These are phyloP conservation scores for Dryomyza anilis DNA, from an alignment of 2,888 invertebrate species.

Conservation along the genomic window DNA sequence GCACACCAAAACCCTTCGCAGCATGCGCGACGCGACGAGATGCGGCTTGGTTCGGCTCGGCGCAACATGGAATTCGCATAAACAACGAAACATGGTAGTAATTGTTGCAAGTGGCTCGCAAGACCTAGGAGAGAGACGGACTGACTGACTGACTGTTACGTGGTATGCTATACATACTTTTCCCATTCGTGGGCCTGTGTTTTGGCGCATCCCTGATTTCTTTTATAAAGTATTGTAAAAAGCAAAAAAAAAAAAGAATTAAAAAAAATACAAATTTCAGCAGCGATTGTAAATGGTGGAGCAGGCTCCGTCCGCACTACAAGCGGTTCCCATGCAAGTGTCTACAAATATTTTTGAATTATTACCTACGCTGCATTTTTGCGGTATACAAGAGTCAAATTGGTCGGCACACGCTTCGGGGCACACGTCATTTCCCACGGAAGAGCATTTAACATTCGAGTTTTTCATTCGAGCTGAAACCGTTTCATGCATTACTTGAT, in stretches of 20 bases:
- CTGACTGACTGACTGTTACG: too few relatives aligned
- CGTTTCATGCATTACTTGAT: not conserved
- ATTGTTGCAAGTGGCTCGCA: too few relatives aligned
- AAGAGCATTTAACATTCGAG: conserved; percentile 46
- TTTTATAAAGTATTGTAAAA: conserved; percentile 40
- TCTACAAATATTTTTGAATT: conserved; percentile 60
- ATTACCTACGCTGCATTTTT: conserved; percentile 57
- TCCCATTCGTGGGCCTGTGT: too few relatives aligned
- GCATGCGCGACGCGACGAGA: not conserved
- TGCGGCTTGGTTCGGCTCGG: not conserved
- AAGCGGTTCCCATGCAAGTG: conserved; percentile 60
- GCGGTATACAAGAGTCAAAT: conserved; percentile 58
- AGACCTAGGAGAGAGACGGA: too few relatives aligned
- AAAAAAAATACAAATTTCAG: too few relatives aligned
- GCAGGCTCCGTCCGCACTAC: conserved; percentile 31
- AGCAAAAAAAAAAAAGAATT: too few relatives aligned
- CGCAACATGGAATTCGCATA: conserved; percentile 17
- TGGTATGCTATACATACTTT: too few relatives aligned
- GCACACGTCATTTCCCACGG: conserved; percentile 68
- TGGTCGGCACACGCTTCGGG: conserved; percentile 69
- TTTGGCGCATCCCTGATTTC: conserved; percentile 14
- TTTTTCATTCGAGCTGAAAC: conserved; percentile 7
- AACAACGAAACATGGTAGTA: not conserved
- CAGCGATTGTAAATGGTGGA: conserved; percentile 38
- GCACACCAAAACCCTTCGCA: too few relatives aligned